phyloP scores from a whole-genome alignment of 2,113 vertebrate species.

The Pyxicephalus adspersus region DNA sequence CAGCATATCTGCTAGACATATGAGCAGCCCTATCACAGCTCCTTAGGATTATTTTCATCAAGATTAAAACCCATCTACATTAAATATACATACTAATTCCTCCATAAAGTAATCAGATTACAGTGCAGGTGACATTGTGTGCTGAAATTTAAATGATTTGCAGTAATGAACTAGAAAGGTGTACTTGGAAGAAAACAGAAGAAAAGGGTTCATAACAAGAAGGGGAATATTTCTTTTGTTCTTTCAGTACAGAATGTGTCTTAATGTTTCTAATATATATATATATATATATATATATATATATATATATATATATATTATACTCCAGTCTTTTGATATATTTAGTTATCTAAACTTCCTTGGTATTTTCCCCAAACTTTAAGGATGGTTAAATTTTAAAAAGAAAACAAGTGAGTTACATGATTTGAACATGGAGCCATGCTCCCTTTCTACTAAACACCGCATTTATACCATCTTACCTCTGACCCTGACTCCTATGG shows the following conservation, averaged over 20 bases:
- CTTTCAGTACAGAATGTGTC: not conserved
- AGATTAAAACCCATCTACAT: slow-evolving; percentile 95
- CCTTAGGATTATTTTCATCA: slow-evolving; percentile 96
- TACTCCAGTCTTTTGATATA: too few relatives aligned
- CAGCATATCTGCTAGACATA: slow-evolving; percentile 98
- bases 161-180: slow-evolving; percentile 90
- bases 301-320: not conserved
- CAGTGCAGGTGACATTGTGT: slow-evolving; percentile 95
- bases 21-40: slow-evolving; percentile 87
- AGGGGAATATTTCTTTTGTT: slow-evolving; percentile 65
- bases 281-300: not conserved
- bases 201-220: slow-evolving; percentile 63
- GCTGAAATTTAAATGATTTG: slow-evolving; percentile 87
- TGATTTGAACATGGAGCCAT: too few relatives aligned
- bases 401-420: too few relatives aligned
- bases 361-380: too few relatives aligned
- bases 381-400: too few relatives aligned
- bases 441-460: too few relatives aligned
- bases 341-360: too few relatives aligned
- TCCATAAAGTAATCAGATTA: slow-evolving; percentile 98
- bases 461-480: too few relatives aligned
- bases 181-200: slow-evolving; percentile 70
- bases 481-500: too few relatives aligned
- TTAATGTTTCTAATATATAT: not conserved
- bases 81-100: slow-evolving; percentile 99